Evolutionary conservation across 2,888 invertebrate species (phyloP), one percentile per base, ranked within the genome.

Genomic region (Limnephilus marmoratus): DNA sequence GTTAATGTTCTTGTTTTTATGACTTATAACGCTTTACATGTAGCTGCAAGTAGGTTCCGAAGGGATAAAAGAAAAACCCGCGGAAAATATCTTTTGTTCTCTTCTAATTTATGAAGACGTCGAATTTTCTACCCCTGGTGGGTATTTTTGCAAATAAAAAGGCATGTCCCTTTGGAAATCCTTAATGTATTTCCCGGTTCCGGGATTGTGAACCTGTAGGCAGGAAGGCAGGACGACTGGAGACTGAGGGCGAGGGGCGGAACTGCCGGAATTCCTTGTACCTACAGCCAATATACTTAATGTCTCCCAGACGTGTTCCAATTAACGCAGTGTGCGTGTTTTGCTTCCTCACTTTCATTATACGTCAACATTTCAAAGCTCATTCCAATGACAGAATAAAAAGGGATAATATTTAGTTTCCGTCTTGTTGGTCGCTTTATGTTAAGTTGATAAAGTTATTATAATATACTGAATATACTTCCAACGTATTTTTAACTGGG

Each of bases 241-340:
- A 29, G 13, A 12, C 82, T 31, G 82, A 82, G 15, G 1, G 49
- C 12, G 45, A 24, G 29, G 31, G 12, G n/a, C 53, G 49, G 86
- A 2, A 29, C 15, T 53, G 86, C 86, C 49, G 29, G 86, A 85
- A 85, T 85, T 37, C 41, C 49, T 85, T 13, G 37, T 29, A 31
- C n/a, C n/a, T n/a, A 85, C 45, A 85, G 85, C 85, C 85, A 85
- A 41, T 45, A n/a, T 45, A 86, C 29, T 53, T 45, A 53, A 53
- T 86, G 86, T 31, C 53, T 49, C 13, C 86, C 49, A 24, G 12
- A 86, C 86, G 86, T 86, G 86, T 86, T 86, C 86, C 86, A 53
- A 86, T 86, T 86, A 86, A 49, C 86, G 49, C 49, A 68, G 53
- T 29, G 29, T 86, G 86, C 86, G 86, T 86, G 86, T 49, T 86